Evolutionary conservation across 1,140 invertebrate species (phyloP).

Genomic region (Saccostrea echinata): DNA sequence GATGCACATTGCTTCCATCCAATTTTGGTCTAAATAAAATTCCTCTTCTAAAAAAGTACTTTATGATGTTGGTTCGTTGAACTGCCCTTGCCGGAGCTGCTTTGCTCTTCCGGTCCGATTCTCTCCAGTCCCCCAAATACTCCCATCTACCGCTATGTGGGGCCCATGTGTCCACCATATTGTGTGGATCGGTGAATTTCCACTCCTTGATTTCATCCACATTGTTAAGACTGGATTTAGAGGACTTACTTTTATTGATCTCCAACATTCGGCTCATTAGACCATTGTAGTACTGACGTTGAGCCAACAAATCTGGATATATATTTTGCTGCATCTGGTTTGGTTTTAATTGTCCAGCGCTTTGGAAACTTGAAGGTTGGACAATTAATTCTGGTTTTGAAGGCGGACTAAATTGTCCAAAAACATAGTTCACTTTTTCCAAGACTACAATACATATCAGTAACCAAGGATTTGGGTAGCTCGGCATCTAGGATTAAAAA

Average conservation of each 20-base stretch:
- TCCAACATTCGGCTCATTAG: conserved; percentile 10
- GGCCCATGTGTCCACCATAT: conserved; percentile 1
- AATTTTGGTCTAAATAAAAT: conserved; percentile 25
- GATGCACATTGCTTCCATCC: neutral
- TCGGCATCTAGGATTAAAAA: neutral
- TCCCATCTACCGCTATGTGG: conserved; percentile 11
- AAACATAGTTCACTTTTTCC: neutral
- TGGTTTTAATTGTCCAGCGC: neutral
- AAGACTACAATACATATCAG: neutral
- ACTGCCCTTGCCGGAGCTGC: neutral
- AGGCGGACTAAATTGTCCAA: neutral
- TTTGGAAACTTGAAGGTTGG: neutral
- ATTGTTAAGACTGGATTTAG: neutral
- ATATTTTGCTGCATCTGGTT: neutral
- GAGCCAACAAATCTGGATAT: neutral
- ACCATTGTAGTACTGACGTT: neutral
- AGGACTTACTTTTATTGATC: neutral
- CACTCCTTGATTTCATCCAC: conserved; percentile 14
- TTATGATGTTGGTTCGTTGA: neutral
- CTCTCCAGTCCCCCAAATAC: conserved; percentile 16
- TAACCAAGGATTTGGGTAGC: neutral
- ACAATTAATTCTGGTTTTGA: neutral
- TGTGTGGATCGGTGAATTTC: neutral
- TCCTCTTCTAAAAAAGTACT: conserved; percentile 30
- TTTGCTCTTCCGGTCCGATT: neutral